These are phyloP conservation scores for Ganaspis brasiliensis DNA, from an alignment of 2,888 invertebrate genomes.

Conservation along the genomic window DNA sequence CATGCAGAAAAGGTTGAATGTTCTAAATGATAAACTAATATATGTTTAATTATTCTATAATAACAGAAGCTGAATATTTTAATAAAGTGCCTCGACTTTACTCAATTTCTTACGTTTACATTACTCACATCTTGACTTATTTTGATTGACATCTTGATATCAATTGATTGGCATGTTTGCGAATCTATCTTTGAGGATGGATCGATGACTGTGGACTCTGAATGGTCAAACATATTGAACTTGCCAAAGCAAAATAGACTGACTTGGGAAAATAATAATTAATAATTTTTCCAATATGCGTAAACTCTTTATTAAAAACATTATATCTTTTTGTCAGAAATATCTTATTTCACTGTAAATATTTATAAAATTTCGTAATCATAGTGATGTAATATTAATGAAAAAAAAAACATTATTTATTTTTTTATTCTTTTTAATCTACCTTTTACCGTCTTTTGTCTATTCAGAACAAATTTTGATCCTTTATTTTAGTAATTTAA, in stretches of 20 bases:
- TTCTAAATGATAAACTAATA: conserved; percentile 4
- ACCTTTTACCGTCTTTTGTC: too few relatives aligned
- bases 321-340: too few relatives aligned
- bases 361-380: too few relatives aligned
- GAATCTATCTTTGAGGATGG: conserved; percentile 14
- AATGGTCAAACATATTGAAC: background rate
- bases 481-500: too few relatives aligned
- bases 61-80: background rate
- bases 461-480: too few relatives aligned
- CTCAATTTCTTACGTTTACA: conserved; percentile 2
- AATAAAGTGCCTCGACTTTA: conserved; percentile 4
- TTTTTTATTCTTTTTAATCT: too few relatives aligned
- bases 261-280: background rate
- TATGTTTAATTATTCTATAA: background rate
- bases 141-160: conserved; percentile 18
- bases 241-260: background rate
- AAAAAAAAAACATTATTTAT: too few relatives aligned
- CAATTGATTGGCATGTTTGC: conserved; percentile 37
- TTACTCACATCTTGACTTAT: conserved; percentile 21
- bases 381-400: too few relatives aligned
- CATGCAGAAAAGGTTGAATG: conserved; percentile 24
- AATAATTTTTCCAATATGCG: background rate
- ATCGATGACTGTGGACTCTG: conserved; percentile 4
- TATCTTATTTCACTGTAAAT: too few relatives aligned
- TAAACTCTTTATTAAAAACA: background rate